phyloP scores from a whole-genome alignment of 2,888 invertebrate species.

The Azorinus chamasolen region DNA sequence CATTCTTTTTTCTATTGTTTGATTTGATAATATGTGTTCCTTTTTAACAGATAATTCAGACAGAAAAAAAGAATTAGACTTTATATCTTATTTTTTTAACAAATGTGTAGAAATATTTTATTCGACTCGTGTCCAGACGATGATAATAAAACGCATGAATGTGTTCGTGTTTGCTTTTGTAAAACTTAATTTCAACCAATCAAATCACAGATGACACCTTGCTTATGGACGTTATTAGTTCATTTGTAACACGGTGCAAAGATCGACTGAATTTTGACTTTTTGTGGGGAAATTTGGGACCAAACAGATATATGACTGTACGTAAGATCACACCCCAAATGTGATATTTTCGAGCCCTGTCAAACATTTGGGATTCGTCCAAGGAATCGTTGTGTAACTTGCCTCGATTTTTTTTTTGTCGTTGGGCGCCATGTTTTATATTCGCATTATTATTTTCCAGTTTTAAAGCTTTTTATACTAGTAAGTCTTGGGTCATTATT shows the following conservation, averaged over 20 bases:
- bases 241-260: slow-evolving; percentile 78
- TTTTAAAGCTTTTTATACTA: no score
- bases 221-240: slow-evolving; percentile 79
- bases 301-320: slow-evolving; percentile 62
- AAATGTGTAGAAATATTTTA: no score
- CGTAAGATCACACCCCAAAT: neutral
- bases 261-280: slow-evolving; percentile 79
- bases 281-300: slow-evolving; percentile 72
- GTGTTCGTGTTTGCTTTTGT: neutral
- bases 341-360: no score
- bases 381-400: no score
- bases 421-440: neutral
- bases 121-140: no score
- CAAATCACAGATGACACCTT: slow-evolving; percentile 32
- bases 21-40: no score
- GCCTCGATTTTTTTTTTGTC: neutral
- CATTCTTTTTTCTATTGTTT: no score
- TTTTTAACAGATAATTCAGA: no score
- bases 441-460: neutral
- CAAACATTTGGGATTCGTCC: no score
- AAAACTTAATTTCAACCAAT: slow-evolving; percentile 26
- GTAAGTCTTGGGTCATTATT: no score
- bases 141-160: neutral
- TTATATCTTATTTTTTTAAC: no score
- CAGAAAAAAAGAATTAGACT: no score